Evolutionary conservation across 2,113 vertebrate genomes (phyloP), one percentile per base, ranked within the genome.

Genomic region (Cygnus buccinator): DNA sequence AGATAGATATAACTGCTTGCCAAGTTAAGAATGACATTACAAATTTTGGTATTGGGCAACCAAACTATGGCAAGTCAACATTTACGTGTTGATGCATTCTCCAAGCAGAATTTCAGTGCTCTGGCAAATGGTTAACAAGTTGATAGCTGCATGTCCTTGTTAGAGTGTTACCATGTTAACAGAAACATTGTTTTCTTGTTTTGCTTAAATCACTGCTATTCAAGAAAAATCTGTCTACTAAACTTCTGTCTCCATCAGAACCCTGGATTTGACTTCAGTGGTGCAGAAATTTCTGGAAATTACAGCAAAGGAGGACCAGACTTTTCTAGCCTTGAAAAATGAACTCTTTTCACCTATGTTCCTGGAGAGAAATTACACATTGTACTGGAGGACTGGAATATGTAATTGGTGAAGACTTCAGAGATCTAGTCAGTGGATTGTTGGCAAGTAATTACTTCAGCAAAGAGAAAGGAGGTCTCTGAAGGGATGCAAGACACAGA

Each of bases 231-330:
- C 29, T 57, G 8, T 73, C 43, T 48, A 23, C 16, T 77, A 33
- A 41, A 31, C 67, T 71, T 84, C 23, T 71, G 9, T 3, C 65
- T 59, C 62, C 67, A 84, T 92, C 97, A 99, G 99, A 99, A 99
- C 93, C 99, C 99, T 97, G 99, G 99, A 89, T 99, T 99, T 98
- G 99, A 99, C 97, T 99, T 99, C 98, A 99, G 99, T 2, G 99
- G 99, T 23, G 99, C 99, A 97, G 99, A 99, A 97, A 99, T 99
- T 90, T 99, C 99, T 93, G 99, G 99, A 91, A 99, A 99, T 93
- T 99, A 99, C 96, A 98, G 97, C 66, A 98, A 99, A 66, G 99
- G 99, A 46, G 99, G 99, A 95, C 99, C 99, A 20, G 99, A 99
- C 95, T 99, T 99, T 84, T 99, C 99, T 78, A 98, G 95, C 93